Conservation (phyloP, 2,113 vertebrate genomes). For the Camelus bactrianus region DNA sequence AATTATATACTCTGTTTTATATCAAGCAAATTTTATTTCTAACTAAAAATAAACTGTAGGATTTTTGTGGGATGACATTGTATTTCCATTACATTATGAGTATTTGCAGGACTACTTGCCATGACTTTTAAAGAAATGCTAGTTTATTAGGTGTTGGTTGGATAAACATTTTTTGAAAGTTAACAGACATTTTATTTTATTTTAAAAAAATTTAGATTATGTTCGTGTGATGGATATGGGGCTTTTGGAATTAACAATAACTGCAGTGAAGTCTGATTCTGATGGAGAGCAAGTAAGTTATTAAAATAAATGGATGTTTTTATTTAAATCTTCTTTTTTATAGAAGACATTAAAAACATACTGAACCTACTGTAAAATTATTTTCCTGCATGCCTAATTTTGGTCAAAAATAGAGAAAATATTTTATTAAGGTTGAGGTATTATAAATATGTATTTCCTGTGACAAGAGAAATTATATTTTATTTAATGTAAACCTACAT, state of each 20-base stretch:
- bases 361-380: background rate
- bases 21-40: constrained; percentile 41
- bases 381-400: constrained; percentile 17
- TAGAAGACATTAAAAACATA: background rate
- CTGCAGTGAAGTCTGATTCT: constrained; percentile 92
- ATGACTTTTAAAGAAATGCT: background rate
- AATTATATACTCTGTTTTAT: background rate
- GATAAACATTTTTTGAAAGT: constrained; percentile 45
- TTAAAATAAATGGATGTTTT: constrained; percentile 59
- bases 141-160: constrained; percentile 7
- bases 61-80: background rate
- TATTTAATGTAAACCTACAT: constrained; percentile 12
- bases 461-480: background rate
- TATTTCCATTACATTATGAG: background rate
- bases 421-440: constrained; percentile 22
- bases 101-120: background rate
- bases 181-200: constrained; percentile 36
- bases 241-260: constrained; percentile 96
- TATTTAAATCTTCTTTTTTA: background rate
- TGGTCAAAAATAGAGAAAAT: constrained; percentile 23
- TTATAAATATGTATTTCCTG: background rate
- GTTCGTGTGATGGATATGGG: constrained; percentile 99
- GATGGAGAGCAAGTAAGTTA: constrained; percentile 92
- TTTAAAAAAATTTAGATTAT: constrained; percentile 90
- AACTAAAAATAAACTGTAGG: background rate